Evolutionary conservation across 64 coral and sea anemone genomes (phyloP), one percentile per base, ranked within the genome.

Genomic region (Stylophora pistillata): DNA sequence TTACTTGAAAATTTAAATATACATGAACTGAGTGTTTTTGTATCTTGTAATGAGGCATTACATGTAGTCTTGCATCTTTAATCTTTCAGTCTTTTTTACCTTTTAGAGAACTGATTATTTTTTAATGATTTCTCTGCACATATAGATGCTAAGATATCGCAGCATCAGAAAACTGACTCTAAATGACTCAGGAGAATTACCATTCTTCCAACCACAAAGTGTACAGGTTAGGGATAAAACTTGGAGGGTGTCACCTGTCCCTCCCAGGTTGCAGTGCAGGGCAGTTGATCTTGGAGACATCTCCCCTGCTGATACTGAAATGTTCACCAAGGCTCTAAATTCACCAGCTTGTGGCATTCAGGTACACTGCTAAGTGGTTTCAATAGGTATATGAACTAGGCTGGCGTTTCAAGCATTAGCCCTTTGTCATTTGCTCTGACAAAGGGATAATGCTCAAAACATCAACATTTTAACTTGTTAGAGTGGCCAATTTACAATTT

Each of bases 301-400:
- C 18, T 82, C 90, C 31, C 90, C 90, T 71, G 81, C 90, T 2
- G 87, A 92, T 58, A 92, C 90, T 64, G 52, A 77, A 71, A 61
- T 92, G 1, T 92, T 92, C 61, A 72, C 55, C 9, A 78, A 63
- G 25, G 90, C 90, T 13, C 32, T 92, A 11, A 92, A 92, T 71
- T 92, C 90, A 30, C 18, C 82, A 53, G 90, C 90, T 61, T 92
- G 82, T 92, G 90, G 90, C 15, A 92, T 92, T 20, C 90, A 92
- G 90, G 90, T 92, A 79, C 3, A 47, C 37, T 47, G 37, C 37
- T 47, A 47, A 47, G 37, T 47, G 37, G n/a, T n/a, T n/a, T n/a
- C n/a, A n/a, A n/a, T n/a, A n/a, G n/a, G n/a, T n/a, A n/a, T n/a
- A n/a, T n/a, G n/a, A n/a, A n/a, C n/a, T n/a, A n/a, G n/a, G n/a